A percentile compares a stretch with the other conserved stretches of the same genome.
Evolutionary conservation across 2,797 vertebrate species (phyloP).

Genomic region (Phrynocephalus forsythii): DNA sequence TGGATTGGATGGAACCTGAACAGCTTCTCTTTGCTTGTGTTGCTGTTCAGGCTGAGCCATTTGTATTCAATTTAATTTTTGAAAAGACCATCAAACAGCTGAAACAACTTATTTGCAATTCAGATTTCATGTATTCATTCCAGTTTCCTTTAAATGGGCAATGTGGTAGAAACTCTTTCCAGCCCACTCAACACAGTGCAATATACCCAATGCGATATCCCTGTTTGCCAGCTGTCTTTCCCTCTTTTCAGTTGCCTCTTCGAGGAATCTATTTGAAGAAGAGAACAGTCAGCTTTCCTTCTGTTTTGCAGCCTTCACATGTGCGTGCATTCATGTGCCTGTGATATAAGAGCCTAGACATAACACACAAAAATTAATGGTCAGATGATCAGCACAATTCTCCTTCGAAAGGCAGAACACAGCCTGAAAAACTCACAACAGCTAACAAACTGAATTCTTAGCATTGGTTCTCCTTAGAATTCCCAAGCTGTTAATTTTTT

Average conservation of each 20-base stretch:
- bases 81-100: constrained; percentile 14
- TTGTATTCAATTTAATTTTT: constrained; percentile 7
- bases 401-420: neutral
- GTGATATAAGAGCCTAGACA: neutral
- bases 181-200: neutral
- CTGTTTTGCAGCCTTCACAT: neutral
- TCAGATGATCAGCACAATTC: neutral
- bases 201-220: neutral
- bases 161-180: constrained; percentile 2
- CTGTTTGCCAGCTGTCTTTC: constrained; percentile 8
- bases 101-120: constrained; percentile 44
- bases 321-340: neutral
- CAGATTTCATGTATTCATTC: constrained; percentile 28
- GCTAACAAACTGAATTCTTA: neutral
- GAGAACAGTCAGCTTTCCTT: neutral
- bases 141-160: constrained; percentile 40
- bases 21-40: constrained; percentile 19
- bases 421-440: neutral
- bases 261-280: neutral
- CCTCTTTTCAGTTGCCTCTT: constrained; percentile 8
- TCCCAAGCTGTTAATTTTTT: neutral
- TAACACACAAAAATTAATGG: neutral
- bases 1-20: neutral
- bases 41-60: neutral
- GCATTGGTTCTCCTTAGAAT: neutral